Base-by-base conservation (phyloP, 2,113 vertebrate species). In the Rhinolophus ferrumequinum region DNA sequence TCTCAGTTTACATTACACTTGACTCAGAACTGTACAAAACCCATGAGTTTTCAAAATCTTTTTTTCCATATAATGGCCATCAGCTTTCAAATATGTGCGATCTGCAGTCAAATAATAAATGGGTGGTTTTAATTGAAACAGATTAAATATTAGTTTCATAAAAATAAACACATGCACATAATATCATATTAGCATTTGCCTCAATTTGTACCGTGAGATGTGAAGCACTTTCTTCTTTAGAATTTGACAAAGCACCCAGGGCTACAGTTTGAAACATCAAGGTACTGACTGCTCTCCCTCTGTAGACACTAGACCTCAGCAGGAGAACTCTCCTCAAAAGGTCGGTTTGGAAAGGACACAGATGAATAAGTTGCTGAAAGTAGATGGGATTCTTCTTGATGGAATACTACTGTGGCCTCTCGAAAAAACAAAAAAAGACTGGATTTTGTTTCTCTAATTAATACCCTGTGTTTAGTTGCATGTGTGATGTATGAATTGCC, bases 121-220 rank as follows among this genome's bases (percentile, higher is more conserved):
- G 12, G 67, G n/a, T 91, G 28, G 83, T 67, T 96, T 94, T 95
- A 96, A 89, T 26, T 73, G 79, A 89, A 96, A 75, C 7, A 82
- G 50, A 94, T 75, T 92, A 93, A 85, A 87, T 69, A 94, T 92
- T 93, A 76, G 72, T 66, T 92, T 16, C 47, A 70, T 81, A 33
- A 96, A 95, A 94, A 77, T 90, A 96, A 97, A 92, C 26, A n/a
- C 24, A 15, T 47, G 10, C 41, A 66, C 56, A 54, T 50, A 84
- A 80, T 66, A 90, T 24, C 44, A 14, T 76, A n/a, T 44, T 88
- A 88, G 1, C 70, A 77, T 76, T 95, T 90, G 76, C 26, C 26
- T 81, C 84, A 83, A 35, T 95, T 88, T 96, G 30, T 77, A 66
- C 13, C 56, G 60, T 67, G 50, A 54, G 19, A 87, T 87, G 18